Evolutionary conservation across 2,888 invertebrate genomes (phyloP), one percentile per base, ranked within the genome.

Genomic region (Amblyjoppa fuscipennis): DNA sequence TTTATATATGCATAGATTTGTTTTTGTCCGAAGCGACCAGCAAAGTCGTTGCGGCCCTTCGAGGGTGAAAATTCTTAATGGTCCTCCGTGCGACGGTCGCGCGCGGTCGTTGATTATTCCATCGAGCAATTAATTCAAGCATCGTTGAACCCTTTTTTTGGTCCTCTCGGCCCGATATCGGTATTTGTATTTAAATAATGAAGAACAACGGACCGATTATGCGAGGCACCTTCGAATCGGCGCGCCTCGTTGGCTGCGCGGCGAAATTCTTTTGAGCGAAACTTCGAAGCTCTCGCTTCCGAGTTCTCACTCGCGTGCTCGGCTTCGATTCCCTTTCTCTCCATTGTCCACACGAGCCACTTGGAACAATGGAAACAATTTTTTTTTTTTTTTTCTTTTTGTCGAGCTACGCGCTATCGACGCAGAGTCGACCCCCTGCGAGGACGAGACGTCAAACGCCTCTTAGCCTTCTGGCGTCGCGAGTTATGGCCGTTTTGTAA

Each of bases 81-180:
- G 53, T 41, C 31, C 11, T 53, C 28, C 11, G 68, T 70, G 28
- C 16, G 66, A 45, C 61, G 77, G 77, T 73, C 81, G 77, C 31
- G 28, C 4, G 61, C 64, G 64, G 41, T 66, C 79, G 34, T 68
- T 68, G 28, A 51, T 71, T 71, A 38, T 51, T 66, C n/a, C 68
- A 71, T 82, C 85, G 75, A 83, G 75, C 87, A 83, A 89, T 89
- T 87, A 89, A 87, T 89, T 81, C 88, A 91, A 91, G 90, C 93
- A 83, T 92, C 92, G 89, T 31, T 86, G 89, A 87, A 74, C 81
- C 89, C 85, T 84, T 89, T 89, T 81, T 56, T 64, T 11, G 11
- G 49, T 3, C 56, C 49, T 51, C 49, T 68, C 2, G 74, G 78
- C 81, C 73, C 78, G 9, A 68, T 80, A 66, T 38, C 81, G 73